phyloP scores from a whole-genome alignment of 2,888 invertebrate species.

The Rhorus exstirpatorius region DNA sequence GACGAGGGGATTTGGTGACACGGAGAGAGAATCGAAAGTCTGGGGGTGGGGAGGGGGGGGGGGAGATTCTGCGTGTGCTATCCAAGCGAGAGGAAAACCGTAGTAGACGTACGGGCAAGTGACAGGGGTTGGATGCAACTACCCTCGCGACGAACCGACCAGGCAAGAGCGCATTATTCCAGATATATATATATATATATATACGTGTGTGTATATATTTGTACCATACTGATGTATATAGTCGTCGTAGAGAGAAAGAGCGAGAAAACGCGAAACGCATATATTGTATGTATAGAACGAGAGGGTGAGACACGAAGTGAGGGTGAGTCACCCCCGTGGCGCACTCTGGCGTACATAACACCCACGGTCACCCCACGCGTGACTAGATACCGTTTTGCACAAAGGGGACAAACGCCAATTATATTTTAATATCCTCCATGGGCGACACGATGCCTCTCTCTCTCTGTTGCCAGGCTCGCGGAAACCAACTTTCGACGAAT shows the following conservation, averaged over 20 bases:
- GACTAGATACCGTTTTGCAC: slow-evolving; percentile 85
- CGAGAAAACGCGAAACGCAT: slow-evolving; percentile 57
- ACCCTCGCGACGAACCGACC: slow-evolving; percentile 63
- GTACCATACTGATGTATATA: slow-evolving; percentile 18
- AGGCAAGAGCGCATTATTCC: slow-evolving; percentile 48
- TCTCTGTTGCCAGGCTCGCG: slow-evolving; percentile 27
- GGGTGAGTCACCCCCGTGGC: slow-evolving; percentile 85
- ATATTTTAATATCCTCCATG: slow-evolving; percentile 83
- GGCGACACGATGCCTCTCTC: slow-evolving; percentile 69
- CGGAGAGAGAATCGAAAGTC: slow-evolving; percentile 52
- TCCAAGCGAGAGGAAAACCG: slow-evolving; percentile 62
- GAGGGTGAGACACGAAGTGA: slow-evolving; percentile 71
- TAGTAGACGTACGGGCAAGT: slow-evolving; percentile 77
- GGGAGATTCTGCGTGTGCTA: slow-evolving; percentile 50
- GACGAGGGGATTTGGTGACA: slow-evolving; percentile 53
- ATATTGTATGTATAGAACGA: slow-evolving; percentile 63
- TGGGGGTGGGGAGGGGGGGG: too few species aligned
- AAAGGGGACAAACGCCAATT: slow-evolving; percentile 85
- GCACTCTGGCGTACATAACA: slow-evolving; percentile 84
- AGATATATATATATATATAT: not conserved
- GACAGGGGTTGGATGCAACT: slow-evolving; percentile 81
- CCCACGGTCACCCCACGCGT: slow-evolving; percentile 84
- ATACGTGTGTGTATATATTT: not conserved
- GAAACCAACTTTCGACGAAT: slow-evolving; percentile 60
- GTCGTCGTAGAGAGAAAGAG: slow-evolving; percentile 59